phyloP scores from a whole-genome alignment of 92 coral and sea anemone genomes.

The Siderastrea radians region DNA sequence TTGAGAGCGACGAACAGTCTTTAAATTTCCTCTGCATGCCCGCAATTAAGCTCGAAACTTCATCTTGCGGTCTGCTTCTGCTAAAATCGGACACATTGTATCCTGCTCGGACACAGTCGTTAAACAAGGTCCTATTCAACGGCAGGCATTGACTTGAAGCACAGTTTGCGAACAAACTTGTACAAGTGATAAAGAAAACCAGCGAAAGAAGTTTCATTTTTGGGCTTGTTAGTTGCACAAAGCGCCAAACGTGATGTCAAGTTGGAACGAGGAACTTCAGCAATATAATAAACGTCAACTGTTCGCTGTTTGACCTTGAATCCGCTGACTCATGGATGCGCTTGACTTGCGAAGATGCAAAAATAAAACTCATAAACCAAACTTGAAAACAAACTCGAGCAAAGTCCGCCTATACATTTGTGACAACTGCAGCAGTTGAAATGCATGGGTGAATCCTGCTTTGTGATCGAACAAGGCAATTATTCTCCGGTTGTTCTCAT shows the following conservation, averaged over 20 bases:
- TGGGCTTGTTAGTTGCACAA: neutral
- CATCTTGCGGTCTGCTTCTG: neutral
- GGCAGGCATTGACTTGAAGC: conserved; percentile 19
- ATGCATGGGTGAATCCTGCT: neutral
- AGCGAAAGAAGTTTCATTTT: conserved; percentile 15
- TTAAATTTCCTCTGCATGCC: conserved; percentile 3
- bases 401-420: neutral
- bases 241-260: neutral
- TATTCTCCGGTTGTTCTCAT: neutral
- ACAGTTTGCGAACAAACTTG: neutral
- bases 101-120: conserved; percentile 11
- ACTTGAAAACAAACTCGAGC: neutral
- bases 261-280: neutral
- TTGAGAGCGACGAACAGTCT: conserved; percentile 30
- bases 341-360: conserved; percentile 5
- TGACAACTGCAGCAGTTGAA: neutral
- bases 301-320: neutral
- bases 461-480: neutral
- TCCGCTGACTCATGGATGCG: conserved; percentile 52
- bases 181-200: conserved; percentile 9
- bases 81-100: conserved; percentile 10
- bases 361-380: conserved; percentile 1
- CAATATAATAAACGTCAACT: neutral
- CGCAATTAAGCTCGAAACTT: neutral
- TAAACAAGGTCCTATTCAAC: conserved; percentile 15